phyloP scores from a whole-genome alignment of 2,113 vertebrate species.

The Passerina amoena region DNA sequence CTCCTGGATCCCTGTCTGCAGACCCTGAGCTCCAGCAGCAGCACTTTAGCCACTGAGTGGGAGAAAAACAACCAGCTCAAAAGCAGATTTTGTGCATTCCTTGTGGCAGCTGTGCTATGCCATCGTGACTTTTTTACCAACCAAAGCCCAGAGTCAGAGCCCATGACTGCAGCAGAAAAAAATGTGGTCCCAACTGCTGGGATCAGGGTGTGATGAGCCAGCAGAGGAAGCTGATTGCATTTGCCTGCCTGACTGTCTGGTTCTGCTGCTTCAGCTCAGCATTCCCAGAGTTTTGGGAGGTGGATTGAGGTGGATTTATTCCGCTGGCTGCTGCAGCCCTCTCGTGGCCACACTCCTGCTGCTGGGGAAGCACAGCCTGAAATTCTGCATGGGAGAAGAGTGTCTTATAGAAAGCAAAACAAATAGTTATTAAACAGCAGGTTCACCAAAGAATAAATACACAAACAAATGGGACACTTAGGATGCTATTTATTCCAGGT shows the following conservation, averaged over 20 bases:
- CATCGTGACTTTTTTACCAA: not conserved
- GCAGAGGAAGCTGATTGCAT: not conserved
- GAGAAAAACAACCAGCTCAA: not conserved
- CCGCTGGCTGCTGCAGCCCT: slow-evolving; percentile 12
- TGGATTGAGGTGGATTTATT: not conserved
- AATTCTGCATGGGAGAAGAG: not conserved
- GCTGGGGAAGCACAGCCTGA: not conserved
- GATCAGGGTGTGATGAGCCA: not conserved
- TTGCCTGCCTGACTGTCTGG: fast-evolving
- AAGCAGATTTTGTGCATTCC: not conserved
- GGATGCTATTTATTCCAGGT: not conserved
- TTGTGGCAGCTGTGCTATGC: not conserved
- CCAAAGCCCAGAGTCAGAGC: not conserved
- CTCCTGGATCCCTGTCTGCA: too few relatives aligned
- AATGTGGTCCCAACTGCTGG: fast-evolving
- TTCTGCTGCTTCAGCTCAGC: not conserved
- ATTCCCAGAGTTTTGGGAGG: not conserved
- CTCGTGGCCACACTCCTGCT: slow-evolving; percentile 20
- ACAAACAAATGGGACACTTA: not conserved
- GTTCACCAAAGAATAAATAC: not conserved
- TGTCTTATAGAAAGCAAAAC: not conserved
- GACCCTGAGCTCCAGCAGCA: not conserved
- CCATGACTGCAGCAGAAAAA: fast-evolving
- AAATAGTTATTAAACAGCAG: not conserved
- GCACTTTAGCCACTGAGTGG: fast-evolving